phyloP scores from a whole-genome alignment of 2,888 invertebrate genomes.

The Apotomis capreana region DNA sequence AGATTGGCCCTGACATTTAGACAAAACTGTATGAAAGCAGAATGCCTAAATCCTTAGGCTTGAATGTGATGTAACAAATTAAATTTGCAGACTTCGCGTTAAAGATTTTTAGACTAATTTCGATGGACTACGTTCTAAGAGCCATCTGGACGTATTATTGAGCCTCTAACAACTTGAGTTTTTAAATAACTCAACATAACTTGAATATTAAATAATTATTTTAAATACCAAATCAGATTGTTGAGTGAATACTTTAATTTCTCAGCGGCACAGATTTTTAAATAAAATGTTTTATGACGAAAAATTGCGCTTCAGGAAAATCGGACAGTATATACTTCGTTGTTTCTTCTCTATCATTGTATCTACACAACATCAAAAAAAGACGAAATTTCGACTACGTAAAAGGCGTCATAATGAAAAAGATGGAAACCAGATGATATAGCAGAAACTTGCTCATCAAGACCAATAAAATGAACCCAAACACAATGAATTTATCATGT shows the following conservation, averaged over 20 bases:
- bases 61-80: slow-evolving; percentile 38
- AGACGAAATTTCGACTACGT: too few relatives aligned
- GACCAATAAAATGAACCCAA: too few relatives aligned
- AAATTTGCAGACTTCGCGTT: slow-evolving; percentile 40
- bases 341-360: background rate
- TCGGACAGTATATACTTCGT: background rate
- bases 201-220: slow-evolving; percentile 19
- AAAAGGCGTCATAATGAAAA: too few relatives aligned
- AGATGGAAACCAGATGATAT: too few relatives aligned
- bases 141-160: slow-evolving; percentile 19
- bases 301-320: background rate
- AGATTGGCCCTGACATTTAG: slow-evolving; percentile 56
- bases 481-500: too few relatives aligned
- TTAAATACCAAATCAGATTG: slow-evolving; percentile 19
- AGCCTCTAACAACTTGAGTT: slow-evolving; percentile 2
- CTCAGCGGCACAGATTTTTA: background rate
- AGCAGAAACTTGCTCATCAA: too few relatives aligned
- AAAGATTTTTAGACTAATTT: slow-evolving; percentile 26
- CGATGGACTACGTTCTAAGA: slow-evolving; percentile 27
- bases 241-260: background rate
- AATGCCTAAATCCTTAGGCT: slow-evolving; percentile 43
- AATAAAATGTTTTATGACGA: background rate
- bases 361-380: too few relatives aligned
- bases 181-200: slow-evolving; percentile 1
- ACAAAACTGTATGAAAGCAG: slow-evolving; percentile 43